phyloP scores from a whole-genome alignment of 1,140 invertebrate species.

The Heliconius melpomene region DNA sequence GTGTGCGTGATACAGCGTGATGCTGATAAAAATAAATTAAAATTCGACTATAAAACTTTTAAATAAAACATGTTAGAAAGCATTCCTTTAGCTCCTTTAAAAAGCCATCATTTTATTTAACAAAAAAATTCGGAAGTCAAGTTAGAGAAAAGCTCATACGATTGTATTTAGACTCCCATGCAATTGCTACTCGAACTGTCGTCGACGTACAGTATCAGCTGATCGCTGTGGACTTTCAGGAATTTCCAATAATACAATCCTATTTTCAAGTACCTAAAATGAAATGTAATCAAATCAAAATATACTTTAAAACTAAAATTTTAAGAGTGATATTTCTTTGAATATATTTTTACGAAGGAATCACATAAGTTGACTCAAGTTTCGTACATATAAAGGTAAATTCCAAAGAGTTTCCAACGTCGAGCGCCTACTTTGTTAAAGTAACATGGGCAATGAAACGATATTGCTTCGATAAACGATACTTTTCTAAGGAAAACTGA shows the following conservation, averaged over 20 bases:
- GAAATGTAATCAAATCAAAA: slow-evolving; percentile 15
- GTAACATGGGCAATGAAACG: slow-evolving; percentile 51
- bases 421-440: slow-evolving; percentile 51
- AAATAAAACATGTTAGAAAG: background rate
- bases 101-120: slow-evolving; percentile 17
- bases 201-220: slow-evolving; percentile 65
- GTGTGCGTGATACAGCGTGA: no score
- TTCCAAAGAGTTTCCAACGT: slow-evolving; percentile 65
- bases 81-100: background rate
- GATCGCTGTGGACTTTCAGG: slow-evolving; percentile 65
- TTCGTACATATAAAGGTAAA: slow-evolving; percentile 66
- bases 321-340: slow-evolving; percentile 30
- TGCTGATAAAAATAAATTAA: no score
- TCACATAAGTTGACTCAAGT: slow-evolving; percentile 48
- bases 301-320: slow-evolving; percentile 14
- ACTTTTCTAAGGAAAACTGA: slow-evolving; percentile 36
- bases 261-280: slow-evolving; percentile 36
- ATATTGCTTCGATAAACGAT: slow-evolving; percentile 51
- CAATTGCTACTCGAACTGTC: slow-evolving; percentile 66
- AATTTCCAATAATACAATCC: slow-evolving; percentile 75
- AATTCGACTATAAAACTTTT: background rate
- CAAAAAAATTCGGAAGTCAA: slow-evolving; percentile 33
- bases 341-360: slow-evolving; percentile 9
- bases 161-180: slow-evolving; percentile 51
- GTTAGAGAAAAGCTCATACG: slow-evolving; percentile 54